Evolutionary conservation across 2,113 vertebrate species (phyloP).

Genomic region (Thalassoma bifasciatum): DNA sequence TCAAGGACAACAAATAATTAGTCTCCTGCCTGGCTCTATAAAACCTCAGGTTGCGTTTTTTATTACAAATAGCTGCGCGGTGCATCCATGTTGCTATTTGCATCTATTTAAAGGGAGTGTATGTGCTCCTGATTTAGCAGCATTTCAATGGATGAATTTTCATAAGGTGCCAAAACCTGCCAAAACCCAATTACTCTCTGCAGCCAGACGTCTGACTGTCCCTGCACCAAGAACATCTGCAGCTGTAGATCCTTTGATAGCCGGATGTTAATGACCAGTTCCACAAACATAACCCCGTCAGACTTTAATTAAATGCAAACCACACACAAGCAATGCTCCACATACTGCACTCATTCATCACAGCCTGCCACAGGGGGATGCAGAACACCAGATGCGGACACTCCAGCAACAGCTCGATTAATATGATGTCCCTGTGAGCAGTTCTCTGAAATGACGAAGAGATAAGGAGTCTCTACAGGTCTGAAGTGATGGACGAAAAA

Average conservation of each 20-base stretch:
- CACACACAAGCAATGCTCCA: constrained; percentile 21
- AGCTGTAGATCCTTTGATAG: constrained; percentile 39
- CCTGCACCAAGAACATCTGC: constrained; percentile 8
- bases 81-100: neutral
- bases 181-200: neutral
- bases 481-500: no score
- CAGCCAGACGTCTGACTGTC: neutral
- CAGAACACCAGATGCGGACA: neutral
- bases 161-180: neutral
- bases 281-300: constrained; percentile 27
- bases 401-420: neutral
- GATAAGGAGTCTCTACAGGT: no score
- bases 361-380: constrained; percentile 5
- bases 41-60: constrained; percentile 11
- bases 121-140: neutral
- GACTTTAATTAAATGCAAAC: constrained; percentile 17
- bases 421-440: neutral
- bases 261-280: constrained; percentile 24
- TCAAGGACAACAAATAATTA: constrained; percentile 29
- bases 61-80: constrained; percentile 1
- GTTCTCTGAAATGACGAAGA: neutral
- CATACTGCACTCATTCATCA: constrained; percentile 24
- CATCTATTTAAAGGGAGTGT: neutral
- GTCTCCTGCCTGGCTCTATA: constrained; percentile 25
- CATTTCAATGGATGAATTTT: neutral